A percentile compares a stretch with the other conserved stretches of the same genome.
Evolutionary conservation across 2,113 vertebrate genomes (phyloP).

Genomic region (Origma solitaria): DNA sequence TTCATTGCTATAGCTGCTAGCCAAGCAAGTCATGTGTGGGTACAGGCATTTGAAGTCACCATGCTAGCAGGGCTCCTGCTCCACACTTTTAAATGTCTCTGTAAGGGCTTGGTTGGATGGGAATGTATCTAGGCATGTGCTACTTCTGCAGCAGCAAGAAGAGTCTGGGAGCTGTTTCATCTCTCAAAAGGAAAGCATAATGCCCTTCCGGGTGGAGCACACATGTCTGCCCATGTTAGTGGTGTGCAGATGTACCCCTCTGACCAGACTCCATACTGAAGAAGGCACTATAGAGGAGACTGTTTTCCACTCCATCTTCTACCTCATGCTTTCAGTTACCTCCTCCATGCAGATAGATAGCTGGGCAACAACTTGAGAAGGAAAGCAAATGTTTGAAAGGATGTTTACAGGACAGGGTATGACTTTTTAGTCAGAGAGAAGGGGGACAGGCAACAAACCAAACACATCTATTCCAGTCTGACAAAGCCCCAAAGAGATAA

Average conservation of each 20-base stretch:
- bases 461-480: background rate
- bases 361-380: background rate
- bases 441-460: background rate
- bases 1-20: background rate
- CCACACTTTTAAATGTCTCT: background rate
- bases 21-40: background rate
- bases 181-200: background rate
- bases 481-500: background rate
- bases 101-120: background rate
- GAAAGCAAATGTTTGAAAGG: background rate
- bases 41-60: background rate
- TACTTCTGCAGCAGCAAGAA: background rate
- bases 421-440: background rate
- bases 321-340: background rate
- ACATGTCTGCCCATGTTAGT: fast-evolving
- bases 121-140: background rate
- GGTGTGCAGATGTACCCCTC: background rate
- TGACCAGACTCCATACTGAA: background rate
- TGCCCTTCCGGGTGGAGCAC: background rate
- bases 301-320: background rate
- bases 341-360: fast-evolving
- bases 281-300: background rate
- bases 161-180: background rate
- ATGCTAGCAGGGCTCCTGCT: background rate
- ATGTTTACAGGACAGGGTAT: background rate